A percentile compares a stretch with the other conserved stretches of the same genome.
Evolutionary conservation across 1,140 invertebrate genomes (phyloP).

Genomic region (Metaphire vulgaris): DNA sequence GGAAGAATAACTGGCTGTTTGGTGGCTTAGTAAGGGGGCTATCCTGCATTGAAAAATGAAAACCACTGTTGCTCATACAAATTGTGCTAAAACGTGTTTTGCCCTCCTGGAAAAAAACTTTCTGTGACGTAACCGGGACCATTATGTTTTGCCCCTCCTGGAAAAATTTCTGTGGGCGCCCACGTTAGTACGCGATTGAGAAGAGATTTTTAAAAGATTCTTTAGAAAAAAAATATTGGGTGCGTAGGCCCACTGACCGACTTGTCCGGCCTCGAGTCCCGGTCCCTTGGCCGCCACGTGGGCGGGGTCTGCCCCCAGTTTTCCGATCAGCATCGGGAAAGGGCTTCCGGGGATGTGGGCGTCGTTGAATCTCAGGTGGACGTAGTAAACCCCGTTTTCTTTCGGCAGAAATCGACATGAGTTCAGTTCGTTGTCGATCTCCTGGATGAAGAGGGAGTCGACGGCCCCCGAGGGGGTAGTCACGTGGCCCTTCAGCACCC

Average conservation of each 20-base stretch:
- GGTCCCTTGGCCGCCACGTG: conserved; percentile 46
- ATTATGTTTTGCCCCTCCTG: too few relatives aligned
- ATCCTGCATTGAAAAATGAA: too few relatives aligned
- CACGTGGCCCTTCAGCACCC: conserved; percentile 71
- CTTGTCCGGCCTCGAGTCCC: conserved; percentile 43
- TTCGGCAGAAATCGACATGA: conserved; percentile 82
- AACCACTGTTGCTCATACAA: too few relatives aligned
- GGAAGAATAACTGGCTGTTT: too few relatives aligned
- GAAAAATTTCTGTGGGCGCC: too few relatives aligned
- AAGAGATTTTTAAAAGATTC: too few relatives aligned
- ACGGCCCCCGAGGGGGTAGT: conserved; percentile 82
- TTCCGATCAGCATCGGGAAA: conserved; percentile 85
- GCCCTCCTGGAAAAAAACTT: too few relatives aligned
- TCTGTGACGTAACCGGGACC: too few relatives aligned
- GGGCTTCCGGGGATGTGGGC: conserved; percentile 91
- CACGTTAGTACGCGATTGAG: too few relatives aligned
- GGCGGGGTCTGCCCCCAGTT: conserved; percentile 65
- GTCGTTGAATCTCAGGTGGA: conserved; percentile 89
- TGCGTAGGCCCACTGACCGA: conserved; percentile 35
- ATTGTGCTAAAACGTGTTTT: too few relatives aligned
- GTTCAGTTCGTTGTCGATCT: conserved; percentile 64
- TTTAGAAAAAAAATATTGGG: too few relatives aligned
- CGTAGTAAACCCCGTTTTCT: conserved; percentile 93
- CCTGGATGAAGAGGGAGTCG: conserved; percentile 92
- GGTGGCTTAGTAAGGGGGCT: too few relatives aligned